Percentiles rank a stretch among this genome's conserved stretches.
Conservation (phyloP, 2,888 invertebrate genomes). For the Flexamia atlantica region DNA sequence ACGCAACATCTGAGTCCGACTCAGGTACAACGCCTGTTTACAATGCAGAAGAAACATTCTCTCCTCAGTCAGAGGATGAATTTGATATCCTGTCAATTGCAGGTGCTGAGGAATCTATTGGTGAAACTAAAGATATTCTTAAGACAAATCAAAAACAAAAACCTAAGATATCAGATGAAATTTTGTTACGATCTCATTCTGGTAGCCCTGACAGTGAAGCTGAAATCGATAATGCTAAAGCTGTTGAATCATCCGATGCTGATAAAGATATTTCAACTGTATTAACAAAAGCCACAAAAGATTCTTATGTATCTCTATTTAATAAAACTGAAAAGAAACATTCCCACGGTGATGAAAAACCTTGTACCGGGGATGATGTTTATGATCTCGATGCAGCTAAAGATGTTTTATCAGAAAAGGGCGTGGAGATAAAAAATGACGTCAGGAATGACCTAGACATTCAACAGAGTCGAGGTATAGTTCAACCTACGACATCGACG, state of each 20-base stretch:
- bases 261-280: conserved; percentile 76
- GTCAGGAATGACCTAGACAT: conserved; percentile 77
- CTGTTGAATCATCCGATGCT: conserved; percentile 68
- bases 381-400: conserved; percentile 60
- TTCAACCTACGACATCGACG: conserved; percentile 55
- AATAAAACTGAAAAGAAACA: conserved; percentile 62
- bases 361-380: conserved; percentile 46
- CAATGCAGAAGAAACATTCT: neutral
- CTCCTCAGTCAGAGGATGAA: neutral
- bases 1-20: conserved; percentile 84
- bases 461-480: conserved; percentile 80
- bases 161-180: conserved; percentile 68
- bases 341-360: conserved; percentile 14
- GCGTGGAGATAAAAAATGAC: conserved; percentile 68
- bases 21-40: conserved; percentile 73
- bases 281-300: conserved; percentile 83
- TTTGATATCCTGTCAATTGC: neutral
- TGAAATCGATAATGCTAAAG: conserved; percentile 62
- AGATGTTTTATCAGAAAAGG: conserved; percentile 24
- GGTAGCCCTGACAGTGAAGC: conserved; percentile 64
- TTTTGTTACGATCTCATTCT: conserved; percentile 64
- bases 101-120: neutral
- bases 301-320: conserved; percentile 79
- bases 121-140: neutral
- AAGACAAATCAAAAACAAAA: conserved; percentile 36